These are phyloP conservation scores for Mystacornis crossleyi DNA, from an alignment of 2,113 vertebrate species.

Conservation along the genomic window DNA sequence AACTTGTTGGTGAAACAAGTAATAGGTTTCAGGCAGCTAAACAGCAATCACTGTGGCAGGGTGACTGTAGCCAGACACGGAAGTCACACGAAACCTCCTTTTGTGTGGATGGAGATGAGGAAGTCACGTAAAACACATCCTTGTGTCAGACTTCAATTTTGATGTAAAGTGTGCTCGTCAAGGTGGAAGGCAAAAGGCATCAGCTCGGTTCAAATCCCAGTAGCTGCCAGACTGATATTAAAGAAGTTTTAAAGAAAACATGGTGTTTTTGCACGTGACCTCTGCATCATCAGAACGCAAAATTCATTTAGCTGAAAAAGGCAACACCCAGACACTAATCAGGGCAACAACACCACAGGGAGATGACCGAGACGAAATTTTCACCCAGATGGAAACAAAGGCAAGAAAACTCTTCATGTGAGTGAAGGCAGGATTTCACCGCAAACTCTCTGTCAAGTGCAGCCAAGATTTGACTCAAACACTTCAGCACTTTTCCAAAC, in stretches of 20 bases:
- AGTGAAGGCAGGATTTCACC: not conserved
- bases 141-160: not conserved
- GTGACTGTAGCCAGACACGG: not conserved
- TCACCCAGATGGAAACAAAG: not conserved
- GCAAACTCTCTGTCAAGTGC: fast-evolving
- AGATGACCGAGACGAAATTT: fast-evolving
- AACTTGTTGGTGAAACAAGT: not conserved
- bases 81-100: not conserved
- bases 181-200: not conserved
- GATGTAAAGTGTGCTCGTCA: not conserved
- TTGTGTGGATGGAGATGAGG: not conserved
- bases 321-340: not conserved
- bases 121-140: not conserved
- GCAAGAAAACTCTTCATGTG: not conserved
- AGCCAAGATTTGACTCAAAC: not conserved
- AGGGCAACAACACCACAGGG: not conserved
- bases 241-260: not conserved
- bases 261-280: not conserved
- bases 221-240: not conserved
- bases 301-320: not conserved
- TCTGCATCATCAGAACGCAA: not conserved
- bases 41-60: not conserved
- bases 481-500: not conserved
- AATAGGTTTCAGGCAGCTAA: not conserved
- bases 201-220: not conserved